A percentile compares a stretch with the other conserved stretches of the same genome.
Evolutionary conservation across 2,113 vertebrate species (phyloP).

Genomic region (Nansenia antarctica): DNA sequence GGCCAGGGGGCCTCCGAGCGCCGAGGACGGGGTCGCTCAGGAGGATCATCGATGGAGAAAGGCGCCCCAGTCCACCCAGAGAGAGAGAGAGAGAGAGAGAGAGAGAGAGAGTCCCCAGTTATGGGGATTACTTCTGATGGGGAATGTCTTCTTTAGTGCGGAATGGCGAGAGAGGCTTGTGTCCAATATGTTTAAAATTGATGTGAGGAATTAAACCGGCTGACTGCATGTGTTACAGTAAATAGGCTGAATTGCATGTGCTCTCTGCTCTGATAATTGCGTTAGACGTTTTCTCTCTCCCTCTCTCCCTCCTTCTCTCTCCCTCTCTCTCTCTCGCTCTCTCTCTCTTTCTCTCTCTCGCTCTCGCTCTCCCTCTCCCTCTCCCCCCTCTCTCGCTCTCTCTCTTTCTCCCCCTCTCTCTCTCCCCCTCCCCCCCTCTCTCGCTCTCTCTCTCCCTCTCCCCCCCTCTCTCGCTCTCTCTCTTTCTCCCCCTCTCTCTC

Average conservation of each 20-base stretch:
- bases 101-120: not conserved
- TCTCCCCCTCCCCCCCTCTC: too few species aligned
- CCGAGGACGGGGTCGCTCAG: not conserved
- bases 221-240: too few species aligned
- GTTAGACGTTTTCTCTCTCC: not conserved
- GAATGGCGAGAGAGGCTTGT: not conserved
- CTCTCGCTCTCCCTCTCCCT: too few species aligned
- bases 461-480: too few species aligned
- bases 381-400: too few species aligned
- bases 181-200: not conserved
- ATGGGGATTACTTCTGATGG: not conserved
- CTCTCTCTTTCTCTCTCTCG: too few species aligned
- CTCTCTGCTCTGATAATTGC: not conserved
- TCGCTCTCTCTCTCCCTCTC: too few species aligned
- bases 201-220: not conserved
- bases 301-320: too few species aligned
- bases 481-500: too few species aligned
- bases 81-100: too few species aligned
- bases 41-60: not conserved
- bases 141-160: not conserved
- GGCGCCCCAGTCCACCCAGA: not conserved
- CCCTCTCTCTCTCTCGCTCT: too few species aligned
- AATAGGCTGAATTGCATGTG: not conserved
- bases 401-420: too few species aligned
- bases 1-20: constrained; percentile 1